Conservation (phyloP, 2,113 vertebrate genomes). For the Tapirus terrestris region DNA sequence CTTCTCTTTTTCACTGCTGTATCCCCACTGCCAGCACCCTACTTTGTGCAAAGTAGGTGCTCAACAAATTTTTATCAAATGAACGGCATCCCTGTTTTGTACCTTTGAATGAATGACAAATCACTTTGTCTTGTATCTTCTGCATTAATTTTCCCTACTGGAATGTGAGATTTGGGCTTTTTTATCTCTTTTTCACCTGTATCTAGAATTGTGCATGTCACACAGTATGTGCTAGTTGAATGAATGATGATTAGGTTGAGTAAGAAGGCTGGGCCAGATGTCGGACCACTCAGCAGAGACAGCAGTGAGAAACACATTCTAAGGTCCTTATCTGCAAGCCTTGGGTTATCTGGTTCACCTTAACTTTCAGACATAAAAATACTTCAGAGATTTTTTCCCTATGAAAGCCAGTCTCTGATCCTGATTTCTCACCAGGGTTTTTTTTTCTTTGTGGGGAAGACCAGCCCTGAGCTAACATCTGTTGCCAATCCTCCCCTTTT, state of each 20-base stretch:
- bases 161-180: neutral
- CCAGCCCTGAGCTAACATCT: no score
- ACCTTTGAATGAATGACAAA: neutral
- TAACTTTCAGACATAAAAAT: conserved; percentile 26
- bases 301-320: neutral
- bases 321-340: neutral
- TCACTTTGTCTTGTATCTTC: neutral
- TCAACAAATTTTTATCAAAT: neutral
- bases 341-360: neutral
- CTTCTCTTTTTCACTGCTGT: neutral
- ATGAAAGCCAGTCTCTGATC: conserved; percentile 50
- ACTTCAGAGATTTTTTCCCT: conserved; percentile 29
- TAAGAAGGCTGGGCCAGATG: neutral
- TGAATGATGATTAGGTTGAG: neutral
- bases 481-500: no score
- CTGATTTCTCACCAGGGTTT: neutral
- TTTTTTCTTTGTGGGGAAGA: no score
- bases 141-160: neutral
- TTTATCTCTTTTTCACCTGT: neutral
- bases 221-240: neutral
- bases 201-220: neutral
- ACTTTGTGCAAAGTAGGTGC: neutral
- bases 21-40: neutral
- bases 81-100: neutral
- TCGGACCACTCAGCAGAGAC: neutral